phyloP scores from a whole-genome alignment of 2,797 vertebrate genomes.

The Schizopygopsis pylzovi region DNA sequence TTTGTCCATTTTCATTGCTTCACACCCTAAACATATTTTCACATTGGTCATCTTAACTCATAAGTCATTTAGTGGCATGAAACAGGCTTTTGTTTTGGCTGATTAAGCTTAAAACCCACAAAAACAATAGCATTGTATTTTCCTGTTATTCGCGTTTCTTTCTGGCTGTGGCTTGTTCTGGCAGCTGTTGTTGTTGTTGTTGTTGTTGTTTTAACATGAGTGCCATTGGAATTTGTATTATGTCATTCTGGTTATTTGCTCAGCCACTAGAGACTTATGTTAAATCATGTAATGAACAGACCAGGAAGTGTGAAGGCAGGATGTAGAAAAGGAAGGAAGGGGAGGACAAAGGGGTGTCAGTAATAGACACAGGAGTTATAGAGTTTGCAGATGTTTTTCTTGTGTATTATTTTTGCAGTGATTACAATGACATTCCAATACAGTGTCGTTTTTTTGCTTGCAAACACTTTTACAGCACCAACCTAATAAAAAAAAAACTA shows the following conservation, averaged over 20 bases:
- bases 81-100: neutral
- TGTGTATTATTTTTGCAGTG: neutral
- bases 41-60: neutral
- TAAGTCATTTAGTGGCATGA: neutral
- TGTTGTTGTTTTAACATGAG: constrained; percentile 31
- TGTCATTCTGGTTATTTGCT: constrained; percentile 12
- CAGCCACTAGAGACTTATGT: constrained; percentile 1
- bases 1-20: neutral
- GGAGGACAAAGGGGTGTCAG: constrained; percentile 3
- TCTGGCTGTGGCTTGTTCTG: neutral
- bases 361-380: neutral
- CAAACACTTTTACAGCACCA: neutral
- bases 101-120: neutral
- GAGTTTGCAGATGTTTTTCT: constrained; percentile 2
- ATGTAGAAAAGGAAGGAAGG: constrained; percentile 29
- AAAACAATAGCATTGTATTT: neutral
- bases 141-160: neutral
- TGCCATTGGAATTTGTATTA: neutral
- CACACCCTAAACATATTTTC: neutral
- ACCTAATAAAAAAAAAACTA: neutral
- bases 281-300: neutral
- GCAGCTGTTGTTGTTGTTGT: constrained; percentile 25
- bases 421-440: neutral
- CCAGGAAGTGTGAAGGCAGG: constrained; percentile 7
- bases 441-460: neutral